phyloP scores from a whole-genome alignment of 2,888 invertebrate species.

The Ochropleura plecta region DNA sequence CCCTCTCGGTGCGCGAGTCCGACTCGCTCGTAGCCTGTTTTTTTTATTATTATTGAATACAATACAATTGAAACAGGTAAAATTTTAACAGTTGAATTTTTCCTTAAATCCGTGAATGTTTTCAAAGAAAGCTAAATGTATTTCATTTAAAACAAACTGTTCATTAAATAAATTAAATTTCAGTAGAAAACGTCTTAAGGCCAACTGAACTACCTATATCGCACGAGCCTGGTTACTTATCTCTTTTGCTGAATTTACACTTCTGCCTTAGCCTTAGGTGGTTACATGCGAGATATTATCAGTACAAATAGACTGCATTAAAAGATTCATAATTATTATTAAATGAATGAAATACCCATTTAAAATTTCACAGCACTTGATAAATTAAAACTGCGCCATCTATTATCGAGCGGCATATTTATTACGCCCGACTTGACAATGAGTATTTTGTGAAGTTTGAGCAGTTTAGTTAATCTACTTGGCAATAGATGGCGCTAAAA shows the following conservation, averaged over 20 bases:
- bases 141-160: too few species aligned
- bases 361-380: not conserved
- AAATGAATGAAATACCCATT: not conserved
- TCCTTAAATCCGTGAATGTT: too few species aligned
- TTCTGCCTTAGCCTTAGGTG: not conserved
- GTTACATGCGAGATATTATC: not conserved
- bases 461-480: not conserved
- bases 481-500: constrained; percentile 24
- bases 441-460: not conserved
- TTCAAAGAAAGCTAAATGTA: too few species aligned
- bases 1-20: too few species aligned
- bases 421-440: not conserved
- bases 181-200: too few species aligned
- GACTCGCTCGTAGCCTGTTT: too few species aligned
- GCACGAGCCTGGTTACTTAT: too few species aligned
- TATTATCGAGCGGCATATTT: constrained; percentile 17
- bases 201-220: too few species aligned
- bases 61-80: too few species aligned
- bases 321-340: not conserved
- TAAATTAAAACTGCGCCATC: constrained; percentile 36
- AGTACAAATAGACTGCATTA: not conserved
- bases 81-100: too few species aligned
- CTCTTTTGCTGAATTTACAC: not conserved
- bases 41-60: too few species aligned
- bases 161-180: too few species aligned